A percentile compares a stretch with the other conserved stretches of the same genome.
phyloP scores from a whole-genome alignment of 2,113 vertebrate species.

The Salvelinus namaycush region DNA sequence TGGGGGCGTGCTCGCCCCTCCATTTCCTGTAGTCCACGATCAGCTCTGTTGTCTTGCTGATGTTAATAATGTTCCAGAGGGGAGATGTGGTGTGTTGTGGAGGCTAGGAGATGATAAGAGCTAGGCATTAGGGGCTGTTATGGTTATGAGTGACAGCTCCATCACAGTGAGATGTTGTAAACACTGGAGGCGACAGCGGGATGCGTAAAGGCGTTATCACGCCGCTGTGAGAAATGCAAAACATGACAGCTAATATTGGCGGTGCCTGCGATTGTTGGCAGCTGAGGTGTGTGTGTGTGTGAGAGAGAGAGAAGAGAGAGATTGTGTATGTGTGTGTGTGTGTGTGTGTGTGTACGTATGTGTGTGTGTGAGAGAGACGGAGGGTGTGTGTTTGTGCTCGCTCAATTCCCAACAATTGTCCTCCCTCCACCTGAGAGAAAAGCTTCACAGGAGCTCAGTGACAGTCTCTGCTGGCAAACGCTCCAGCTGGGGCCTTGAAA shows the following conservation, averaged over 20 bases:
- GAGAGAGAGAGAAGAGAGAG: background rate
- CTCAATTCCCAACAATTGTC: background rate
- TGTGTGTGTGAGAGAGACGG: background rate
- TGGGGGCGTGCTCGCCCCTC: no score
- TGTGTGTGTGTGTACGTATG: no score
- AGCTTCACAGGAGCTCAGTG: background rate
- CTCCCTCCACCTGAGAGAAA: background rate
- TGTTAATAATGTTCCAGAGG: background rate
- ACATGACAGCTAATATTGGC: conserved; percentile 7
- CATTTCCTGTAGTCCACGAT: background rate
- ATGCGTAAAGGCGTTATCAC: background rate
- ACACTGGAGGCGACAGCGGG: background rate
- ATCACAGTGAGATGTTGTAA: background rate
- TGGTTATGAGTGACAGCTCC: background rate
- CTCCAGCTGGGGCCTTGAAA: no score
- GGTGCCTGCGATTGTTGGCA: background rate
- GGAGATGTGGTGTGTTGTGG: background rate
- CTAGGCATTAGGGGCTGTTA: background rate
- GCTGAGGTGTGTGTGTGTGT: background rate
- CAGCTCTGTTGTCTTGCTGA: background rate
- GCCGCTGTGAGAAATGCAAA: background rate
- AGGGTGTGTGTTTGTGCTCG: background rate
- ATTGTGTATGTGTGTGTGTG: background rate
- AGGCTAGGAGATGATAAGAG: background rate
- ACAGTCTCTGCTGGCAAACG: no score